A percentile compares a stretch with the other conserved stretches of the same genome.
These are phyloP conservation scores for Plutomurus gul DNA, from an alignment of 1,140 invertebrate species.

Conservation along the genomic window DNA sequence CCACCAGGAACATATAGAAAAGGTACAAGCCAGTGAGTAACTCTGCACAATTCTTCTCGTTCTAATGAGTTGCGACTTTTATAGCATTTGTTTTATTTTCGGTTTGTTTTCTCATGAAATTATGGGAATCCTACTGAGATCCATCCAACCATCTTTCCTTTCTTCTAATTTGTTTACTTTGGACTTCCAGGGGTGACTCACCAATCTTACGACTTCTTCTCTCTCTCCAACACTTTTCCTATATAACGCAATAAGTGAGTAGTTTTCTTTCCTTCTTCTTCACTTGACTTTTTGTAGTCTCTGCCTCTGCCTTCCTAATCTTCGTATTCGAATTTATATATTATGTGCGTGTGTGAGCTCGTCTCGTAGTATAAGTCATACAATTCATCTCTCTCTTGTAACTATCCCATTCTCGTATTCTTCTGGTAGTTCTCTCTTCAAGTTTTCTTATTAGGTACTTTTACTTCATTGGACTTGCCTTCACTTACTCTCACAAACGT, in stretches of 20 bases:
- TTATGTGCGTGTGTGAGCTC: too few relatives aligned
- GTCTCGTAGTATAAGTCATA: too few relatives aligned
- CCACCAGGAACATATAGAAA: not conserved
- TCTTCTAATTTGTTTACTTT: constrained; percentile 30
- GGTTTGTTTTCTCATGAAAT: constrained; percentile 39
- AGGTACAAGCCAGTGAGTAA: not conserved
- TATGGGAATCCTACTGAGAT: constrained; percentile 26
- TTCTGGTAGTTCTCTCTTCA: not conserved
- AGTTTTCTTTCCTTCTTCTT: too few relatives aligned
- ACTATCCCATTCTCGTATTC: too few relatives aligned
- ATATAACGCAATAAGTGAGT: too few relatives aligned
- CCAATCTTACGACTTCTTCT: constrained; percentile 19
- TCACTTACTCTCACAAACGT: too few relatives aligned
- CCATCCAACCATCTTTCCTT: constrained; percentile 26
- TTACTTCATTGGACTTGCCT: not conserved
- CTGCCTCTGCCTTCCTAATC: too few relatives aligned
- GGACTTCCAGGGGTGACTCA: constrained; percentile 25
- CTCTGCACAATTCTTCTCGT: constrained; percentile 18
- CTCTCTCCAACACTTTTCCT: too few relatives aligned
- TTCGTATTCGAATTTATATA: too few relatives aligned
- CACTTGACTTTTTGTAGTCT: too few relatives aligned
- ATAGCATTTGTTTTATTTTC: constrained; percentile 45
- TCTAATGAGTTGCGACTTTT: constrained; percentile 46
- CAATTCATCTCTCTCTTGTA: too few relatives aligned
- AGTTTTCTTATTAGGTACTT: constrained; percentile 14